phyloP scores from a whole-genome alignment of 2,113 vertebrate species.

The Dromiciops gliroides region DNA sequence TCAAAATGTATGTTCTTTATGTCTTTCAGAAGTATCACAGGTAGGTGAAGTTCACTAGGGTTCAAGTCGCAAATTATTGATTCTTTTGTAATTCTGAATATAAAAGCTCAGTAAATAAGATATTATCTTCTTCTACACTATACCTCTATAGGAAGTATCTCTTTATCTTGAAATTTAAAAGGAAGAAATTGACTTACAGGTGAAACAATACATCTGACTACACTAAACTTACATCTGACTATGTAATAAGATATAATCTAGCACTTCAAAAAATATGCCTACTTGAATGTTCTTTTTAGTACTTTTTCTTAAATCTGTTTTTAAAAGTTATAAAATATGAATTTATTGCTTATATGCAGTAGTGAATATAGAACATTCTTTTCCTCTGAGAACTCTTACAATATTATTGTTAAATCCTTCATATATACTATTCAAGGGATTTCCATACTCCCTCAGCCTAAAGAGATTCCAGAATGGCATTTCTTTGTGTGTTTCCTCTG shows the following conservation, averaged over 20 bases:
- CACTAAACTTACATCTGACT: background rate
- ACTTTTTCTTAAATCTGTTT: slow-evolving; percentile 6
- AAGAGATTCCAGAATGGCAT: background rate
- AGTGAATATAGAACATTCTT: background rate
- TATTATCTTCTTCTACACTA: background rate
- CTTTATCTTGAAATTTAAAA: too few species aligned
- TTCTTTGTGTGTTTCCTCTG: background rate
- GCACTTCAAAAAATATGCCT: background rate
- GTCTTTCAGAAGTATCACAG: too few species aligned
- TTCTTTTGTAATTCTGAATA: background rate
- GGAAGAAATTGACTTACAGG: background rate
- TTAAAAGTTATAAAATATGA: slow-evolving; percentile 11
- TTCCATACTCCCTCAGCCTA: background rate
- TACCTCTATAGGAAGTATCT: background rate
- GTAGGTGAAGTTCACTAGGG: too few species aligned
- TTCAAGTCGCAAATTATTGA: background rate
- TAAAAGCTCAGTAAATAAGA: background rate
- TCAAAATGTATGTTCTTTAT: too few species aligned
- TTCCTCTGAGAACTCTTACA: background rate
- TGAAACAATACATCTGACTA: background rate
- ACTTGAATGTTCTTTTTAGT: background rate
- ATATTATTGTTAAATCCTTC: background rate
- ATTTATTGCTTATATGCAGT: background rate
- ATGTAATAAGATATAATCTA: background rate
- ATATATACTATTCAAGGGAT: background rate